A percentile compares a stretch with the other conserved stretches of the same genome.
phyloP scores from a whole-genome alignment of 2,888 invertebrate species.

The Hydroisotoma schaefferi region DNA sequence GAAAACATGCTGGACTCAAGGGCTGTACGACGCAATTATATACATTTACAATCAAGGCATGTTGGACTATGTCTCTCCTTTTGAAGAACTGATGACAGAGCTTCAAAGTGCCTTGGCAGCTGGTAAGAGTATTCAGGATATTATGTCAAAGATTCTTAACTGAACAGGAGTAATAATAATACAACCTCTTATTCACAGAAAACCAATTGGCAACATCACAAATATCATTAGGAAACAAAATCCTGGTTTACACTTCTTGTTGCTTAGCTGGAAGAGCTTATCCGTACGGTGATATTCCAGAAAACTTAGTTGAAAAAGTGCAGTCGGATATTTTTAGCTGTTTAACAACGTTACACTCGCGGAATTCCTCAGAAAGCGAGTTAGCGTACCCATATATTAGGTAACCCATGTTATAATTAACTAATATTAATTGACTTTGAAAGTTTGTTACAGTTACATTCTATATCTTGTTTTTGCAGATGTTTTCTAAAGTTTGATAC shows the following conservation, averaged over 20 bases:
- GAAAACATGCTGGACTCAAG: slow-evolving; percentile 60
- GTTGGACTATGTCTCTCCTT: slow-evolving; percentile 68
- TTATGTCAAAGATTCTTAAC: neutral
- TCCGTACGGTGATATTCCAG: slow-evolving; percentile 68
- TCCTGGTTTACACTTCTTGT: slow-evolving; percentile 80
- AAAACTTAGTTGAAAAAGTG: slow-evolving; percentile 61
- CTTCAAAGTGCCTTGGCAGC: slow-evolving; percentile 54
- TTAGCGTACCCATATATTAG: slow-evolving; percentile 66
- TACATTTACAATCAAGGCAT: slow-evolving; percentile 75
- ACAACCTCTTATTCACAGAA: slow-evolving; percentile 30
- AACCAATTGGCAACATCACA: slow-evolving; percentile 50
- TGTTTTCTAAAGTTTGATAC: slow-evolving; percentile 76
- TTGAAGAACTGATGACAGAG: slow-evolving; percentile 64
- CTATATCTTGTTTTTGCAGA: slow-evolving; percentile 51
- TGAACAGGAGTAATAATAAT: neutral
- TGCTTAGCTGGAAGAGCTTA: slow-evolving; percentile 82
- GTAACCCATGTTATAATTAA: slow-evolving; percentile 42
- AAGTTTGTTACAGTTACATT: neutral
- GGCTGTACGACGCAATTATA: slow-evolving; percentile 67
- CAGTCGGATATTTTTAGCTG: slow-evolving; percentile 71
- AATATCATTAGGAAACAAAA: slow-evolving; percentile 70
- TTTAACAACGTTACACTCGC: slow-evolving; percentile 66
- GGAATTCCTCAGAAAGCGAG: slow-evolving; percentile 60
- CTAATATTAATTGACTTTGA: neutral
- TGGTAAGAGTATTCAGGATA: slow-evolving; percentile 42